Percentiles rank a stretch among this genome's conserved stretches.
These are phyloP conservation scores for Cirrhinus mrigala DNA, from an alignment of 2,797 vertebrate species.

Conservation along the genomic window DNA sequence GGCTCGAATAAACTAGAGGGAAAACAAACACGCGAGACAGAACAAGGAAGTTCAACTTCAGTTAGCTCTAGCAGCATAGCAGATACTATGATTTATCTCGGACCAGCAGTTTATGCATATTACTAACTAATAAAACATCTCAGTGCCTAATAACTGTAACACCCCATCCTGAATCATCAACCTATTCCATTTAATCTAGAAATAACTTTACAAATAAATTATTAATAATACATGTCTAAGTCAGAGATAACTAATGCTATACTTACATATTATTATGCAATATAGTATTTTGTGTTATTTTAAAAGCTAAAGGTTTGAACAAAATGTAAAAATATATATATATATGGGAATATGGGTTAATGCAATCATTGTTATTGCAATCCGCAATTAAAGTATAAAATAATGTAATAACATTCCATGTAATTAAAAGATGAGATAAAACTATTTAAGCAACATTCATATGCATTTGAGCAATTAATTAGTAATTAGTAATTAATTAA, in stretches of 20 bases:
- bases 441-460: neutral
- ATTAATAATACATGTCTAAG: neutral
- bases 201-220: neutral
- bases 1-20: slow-evolving; percentile 63
- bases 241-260: neutral
- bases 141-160: neutral
- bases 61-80: neutral
- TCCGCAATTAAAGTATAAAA: neutral
- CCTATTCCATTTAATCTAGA: neutral
- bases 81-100: neutral
- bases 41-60: slow-evolving; percentile 38
- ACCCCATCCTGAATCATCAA: neutral
- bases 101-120: neutral
- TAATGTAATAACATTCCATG: neutral
- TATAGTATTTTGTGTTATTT: neutral
- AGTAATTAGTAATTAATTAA: too few species aligned
- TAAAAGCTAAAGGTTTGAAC: neutral
- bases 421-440: neutral
- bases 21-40: slow-evolving; percentile 68
- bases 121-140: neutral
- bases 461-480: neutral
- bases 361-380: neutral
- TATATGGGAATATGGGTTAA: too few species aligned
- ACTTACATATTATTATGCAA: neutral
- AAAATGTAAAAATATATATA: neutral